A percentile compares a stretch with the other conserved stretches of the same genome.
phyloP scores from a whole-genome alignment of 2,113 vertebrate species.

The Anhinga rufa region DNA sequence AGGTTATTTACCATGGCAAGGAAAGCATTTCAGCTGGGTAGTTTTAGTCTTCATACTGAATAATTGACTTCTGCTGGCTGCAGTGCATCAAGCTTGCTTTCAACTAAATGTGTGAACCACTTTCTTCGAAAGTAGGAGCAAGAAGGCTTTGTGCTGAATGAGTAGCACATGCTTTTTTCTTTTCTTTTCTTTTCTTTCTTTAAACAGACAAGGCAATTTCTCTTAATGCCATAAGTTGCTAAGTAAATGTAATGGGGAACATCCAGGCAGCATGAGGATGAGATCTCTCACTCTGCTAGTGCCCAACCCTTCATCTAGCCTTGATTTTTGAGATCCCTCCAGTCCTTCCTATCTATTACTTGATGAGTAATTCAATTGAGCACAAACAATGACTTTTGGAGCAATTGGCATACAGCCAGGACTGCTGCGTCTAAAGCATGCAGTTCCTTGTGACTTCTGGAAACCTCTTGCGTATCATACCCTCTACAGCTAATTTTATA shows the following conservation, averaged over 20 bases:
- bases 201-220: not conserved
- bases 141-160: not conserved
- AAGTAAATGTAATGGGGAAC: not conserved
- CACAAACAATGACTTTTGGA: not conserved
- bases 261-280: not conserved
- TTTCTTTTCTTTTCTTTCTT: not conserved
- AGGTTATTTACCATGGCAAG: not conserved
- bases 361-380: not conserved
- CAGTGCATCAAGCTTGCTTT: not conserved
- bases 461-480: not conserved
- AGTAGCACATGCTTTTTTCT: not conserved
- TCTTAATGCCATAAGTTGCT: not conserved
- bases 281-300: not conserved
- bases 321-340: not conserved
- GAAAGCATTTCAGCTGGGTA: not conserved
- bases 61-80: not conserved
- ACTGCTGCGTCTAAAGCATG: not conserved
- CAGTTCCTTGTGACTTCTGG: not conserved
- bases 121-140: not conserved
- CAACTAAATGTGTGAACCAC: not conserved
- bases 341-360: not conserved
- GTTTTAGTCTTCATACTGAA: not conserved
- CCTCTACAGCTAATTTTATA: not conserved
- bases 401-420: not conserved
- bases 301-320: not conserved